Evolutionary conservation across 2,113 vertebrate genomes (phyloP), one percentile per base, ranked within the genome.

Genomic region (Microtus montanus): DNA sequence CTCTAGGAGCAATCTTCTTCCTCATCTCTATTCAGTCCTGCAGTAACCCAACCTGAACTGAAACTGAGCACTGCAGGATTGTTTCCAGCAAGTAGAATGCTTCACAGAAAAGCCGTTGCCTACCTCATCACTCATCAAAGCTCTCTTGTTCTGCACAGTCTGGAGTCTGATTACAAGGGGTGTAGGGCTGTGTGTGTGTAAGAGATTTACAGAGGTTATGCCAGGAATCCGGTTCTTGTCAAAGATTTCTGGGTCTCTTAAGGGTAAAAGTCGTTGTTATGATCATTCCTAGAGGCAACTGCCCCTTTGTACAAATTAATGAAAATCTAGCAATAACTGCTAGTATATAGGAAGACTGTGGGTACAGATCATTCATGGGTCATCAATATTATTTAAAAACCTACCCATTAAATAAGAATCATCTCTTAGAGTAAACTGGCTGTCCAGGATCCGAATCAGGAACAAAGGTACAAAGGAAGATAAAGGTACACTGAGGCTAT

Each of bases 41-140:
- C 52, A 52, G 94, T 96, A 63, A 97, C 97, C 97, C 96, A 92
- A 96, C 94, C 96, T 96, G 97, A 97, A 97, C 97, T 94, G 96
- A 97, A 97, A 96, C 80, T 82, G 84, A 95, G 94, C 95, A 68
- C 96, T 0, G 0, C 3, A 80, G 73, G 79, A 94, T 92, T 95
- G 94, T 96, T 95, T 85, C 64, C 35, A 85, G 95, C 96, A 96
- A 90, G 96, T 93, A 96, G 95, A 95, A 93, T 80, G 85, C 93
- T 93, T 92, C 24, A 38, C 91, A 96, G 84, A 94, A 96, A 96
- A 84, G 58, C 82, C 94, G 92, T 91, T 9, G 47, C 95, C 94
- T 91, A 92, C 92, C 80, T 97, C 96, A 96, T 95, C 94, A 92
- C 71, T 97, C 96, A 95, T 94, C 94, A 97, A 93, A 96, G 97